Conservation (phyloP, 2,797 vertebrate genomes). For the Graptemys geographica region DNA sequence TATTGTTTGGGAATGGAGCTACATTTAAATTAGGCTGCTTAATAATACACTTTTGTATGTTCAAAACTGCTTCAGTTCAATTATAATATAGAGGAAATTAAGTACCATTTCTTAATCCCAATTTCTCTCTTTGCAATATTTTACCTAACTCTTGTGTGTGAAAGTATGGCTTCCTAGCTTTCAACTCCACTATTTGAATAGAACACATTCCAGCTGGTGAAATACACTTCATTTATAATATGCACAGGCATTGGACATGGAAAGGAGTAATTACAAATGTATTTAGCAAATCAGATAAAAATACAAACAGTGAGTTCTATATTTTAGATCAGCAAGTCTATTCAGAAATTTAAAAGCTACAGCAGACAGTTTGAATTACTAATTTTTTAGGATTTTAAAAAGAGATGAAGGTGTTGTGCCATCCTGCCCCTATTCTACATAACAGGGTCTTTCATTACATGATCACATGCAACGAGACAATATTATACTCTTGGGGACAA, state of each 20-base stretch:
- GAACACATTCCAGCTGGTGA: neutral
- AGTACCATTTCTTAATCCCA: neutral
- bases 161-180: neutral
- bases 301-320: neutral
- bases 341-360: neutral
- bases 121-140: neutral
- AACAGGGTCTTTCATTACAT: neutral
- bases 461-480: neutral
- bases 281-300: neutral
- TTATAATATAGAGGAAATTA: constrained; percentile 55
- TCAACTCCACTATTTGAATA: neutral
- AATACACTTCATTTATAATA: neutral
- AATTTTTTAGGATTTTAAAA: neutral
- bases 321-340: neutral
- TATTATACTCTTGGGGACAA: neutral
- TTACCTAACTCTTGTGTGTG: neutral
- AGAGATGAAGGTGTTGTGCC: neutral
- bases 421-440: neutral
- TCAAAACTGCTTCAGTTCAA: constrained; percentile 59
- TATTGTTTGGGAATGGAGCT: constrained; percentile 74
- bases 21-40: constrained; percentile 69
- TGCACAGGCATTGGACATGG: neutral
- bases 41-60: constrained; percentile 68
- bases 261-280: neutral
- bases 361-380: neutral